These are phyloP conservation scores for Anneissia japonica DNA, from an alignment of 35 echinoderm and acorn worm species.

Conservation along the genomic window DNA sequence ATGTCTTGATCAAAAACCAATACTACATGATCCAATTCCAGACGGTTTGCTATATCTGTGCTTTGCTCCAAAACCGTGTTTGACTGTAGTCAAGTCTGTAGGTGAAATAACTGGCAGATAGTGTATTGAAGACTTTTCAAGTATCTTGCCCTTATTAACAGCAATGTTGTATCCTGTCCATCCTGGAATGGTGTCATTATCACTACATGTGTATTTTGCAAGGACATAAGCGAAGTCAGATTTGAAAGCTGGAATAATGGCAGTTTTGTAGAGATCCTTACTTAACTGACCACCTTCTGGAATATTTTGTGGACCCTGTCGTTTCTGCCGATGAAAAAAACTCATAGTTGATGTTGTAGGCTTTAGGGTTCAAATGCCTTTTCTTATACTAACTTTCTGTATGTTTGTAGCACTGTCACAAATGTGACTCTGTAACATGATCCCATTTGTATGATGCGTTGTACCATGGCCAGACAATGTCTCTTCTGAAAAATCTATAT, in stretches of 20 bases:
- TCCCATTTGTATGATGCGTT: slow-evolving; percentile 54
- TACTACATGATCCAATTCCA: slow-evolving; percentile 16
- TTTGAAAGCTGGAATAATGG: not conserved
- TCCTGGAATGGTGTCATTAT: slow-evolving; percentile 8
- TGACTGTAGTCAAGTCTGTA: slow-evolving; percentile 63
- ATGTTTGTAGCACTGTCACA: too few relatives aligned
- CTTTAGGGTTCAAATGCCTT: not conserved
- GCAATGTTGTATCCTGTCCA: slow-evolving; percentile 58
- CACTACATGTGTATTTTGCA: not conserved
- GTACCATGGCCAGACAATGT: slow-evolving; percentile 52
- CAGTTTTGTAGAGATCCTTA: not conserved
- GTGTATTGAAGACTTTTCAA: slow-evolving; percentile 20
- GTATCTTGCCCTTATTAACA: slow-evolving; percentile 13
- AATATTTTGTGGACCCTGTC: not conserved
- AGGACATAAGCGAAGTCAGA: slow-evolving; percentile 18
- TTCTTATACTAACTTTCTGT: not conserved
- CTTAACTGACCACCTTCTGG: not conserved
- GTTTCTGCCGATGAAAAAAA: not conserved
- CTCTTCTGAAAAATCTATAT: slow-evolving; percentile 51
- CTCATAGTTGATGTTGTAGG: not conserved
- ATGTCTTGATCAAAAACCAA: slow-evolving; percentile 23
- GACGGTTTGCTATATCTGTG: slow-evolving; percentile 24
- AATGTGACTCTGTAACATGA: slow-evolving; percentile 11
- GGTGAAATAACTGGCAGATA: slow-evolving; percentile 60
- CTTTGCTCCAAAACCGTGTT: slow-evolving; percentile 9